Conservation (phyloP, 92 coral and sea anemone genomes). For the Porites lobata region DNA sequence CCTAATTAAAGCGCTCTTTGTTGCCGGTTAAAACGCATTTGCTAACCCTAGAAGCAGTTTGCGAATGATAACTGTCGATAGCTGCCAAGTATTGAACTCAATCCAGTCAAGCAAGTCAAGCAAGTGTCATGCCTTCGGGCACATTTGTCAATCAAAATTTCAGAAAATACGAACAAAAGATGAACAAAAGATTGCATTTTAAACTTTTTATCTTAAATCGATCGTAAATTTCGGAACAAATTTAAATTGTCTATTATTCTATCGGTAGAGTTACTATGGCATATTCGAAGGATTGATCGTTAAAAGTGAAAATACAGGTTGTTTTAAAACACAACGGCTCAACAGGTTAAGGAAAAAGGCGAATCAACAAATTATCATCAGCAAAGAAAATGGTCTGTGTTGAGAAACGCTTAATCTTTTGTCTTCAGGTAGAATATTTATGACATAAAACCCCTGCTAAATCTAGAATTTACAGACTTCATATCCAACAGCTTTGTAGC, state of each 20-base stretch:
- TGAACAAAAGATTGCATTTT: slow-evolving; percentile 4
- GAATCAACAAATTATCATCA: not conserved
- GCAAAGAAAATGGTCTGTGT: not conserved
- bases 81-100: no score
- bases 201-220: not conserved
- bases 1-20: no score
- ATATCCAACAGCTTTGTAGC: not conserved
- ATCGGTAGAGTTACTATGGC: not conserved
- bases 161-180: slow-evolving; percentile 7
- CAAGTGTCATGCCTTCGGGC: not conserved
- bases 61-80: not conserved
- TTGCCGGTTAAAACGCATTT: no score
- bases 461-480: slow-evolving; percentile 1
- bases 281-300: not conserved
- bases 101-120: not conserved
- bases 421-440: not conserved
- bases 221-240: not conserved
- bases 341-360: slow-evolving; percentile 26
- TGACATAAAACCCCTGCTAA: not conserved
- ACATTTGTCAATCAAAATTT: slow-evolving; percentile 4
- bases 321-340: slow-evolving; percentile 16
- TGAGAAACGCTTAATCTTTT: not conserved
- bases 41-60: not conserved
- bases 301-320: slow-evolving; percentile 1
- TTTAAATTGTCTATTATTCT: not conserved